phyloP scores from a whole-genome alignment of 2,888 invertebrate species.

The Drosophila fungiperda region DNA sequence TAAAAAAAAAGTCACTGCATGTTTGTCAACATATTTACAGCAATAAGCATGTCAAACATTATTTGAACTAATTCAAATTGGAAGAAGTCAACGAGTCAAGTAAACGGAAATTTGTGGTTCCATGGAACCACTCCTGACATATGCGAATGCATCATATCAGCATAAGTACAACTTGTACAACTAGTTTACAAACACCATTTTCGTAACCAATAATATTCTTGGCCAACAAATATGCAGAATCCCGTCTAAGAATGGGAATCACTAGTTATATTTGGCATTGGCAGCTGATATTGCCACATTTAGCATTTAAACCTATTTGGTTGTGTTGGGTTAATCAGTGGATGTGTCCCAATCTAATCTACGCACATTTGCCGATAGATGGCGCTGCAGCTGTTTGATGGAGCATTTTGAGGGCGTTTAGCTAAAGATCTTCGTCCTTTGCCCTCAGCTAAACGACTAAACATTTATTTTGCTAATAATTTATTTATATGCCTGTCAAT shows the following conservation, averaged over 20 bases:
- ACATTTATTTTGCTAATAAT: constrained; percentile 81
- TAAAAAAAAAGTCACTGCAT: background rate
- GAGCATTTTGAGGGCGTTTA: constrained; percentile 11
- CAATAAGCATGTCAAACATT: background rate
- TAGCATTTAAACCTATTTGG: constrained; percentile 16
- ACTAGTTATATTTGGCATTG: background rate
- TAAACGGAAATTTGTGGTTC: background rate
- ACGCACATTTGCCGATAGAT: constrained; percentile 24
- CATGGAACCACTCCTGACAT: background rate
- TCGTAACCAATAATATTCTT: background rate
- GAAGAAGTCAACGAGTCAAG: background rate
- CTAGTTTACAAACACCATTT: too few species aligned
- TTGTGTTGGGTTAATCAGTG: constrained; percentile 35
- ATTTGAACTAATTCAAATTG: background rate
- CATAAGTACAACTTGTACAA: background rate
- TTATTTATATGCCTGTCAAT: constrained; percentile 79
- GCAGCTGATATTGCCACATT: background rate
- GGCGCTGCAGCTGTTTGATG: constrained; percentile 27
- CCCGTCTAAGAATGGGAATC: background rate
- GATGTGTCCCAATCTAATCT: constrained; percentile 41
- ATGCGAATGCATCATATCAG: background rate
- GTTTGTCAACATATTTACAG: background rate
- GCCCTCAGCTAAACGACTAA: constrained; percentile 67
- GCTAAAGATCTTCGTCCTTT: background rate
- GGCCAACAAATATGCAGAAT: background rate